Evolutionary conservation across 2,888 invertebrate genomes (phyloP), one percentile per base, ranked within the genome.

Genomic region (Temnothorax rugatulus): DNA sequence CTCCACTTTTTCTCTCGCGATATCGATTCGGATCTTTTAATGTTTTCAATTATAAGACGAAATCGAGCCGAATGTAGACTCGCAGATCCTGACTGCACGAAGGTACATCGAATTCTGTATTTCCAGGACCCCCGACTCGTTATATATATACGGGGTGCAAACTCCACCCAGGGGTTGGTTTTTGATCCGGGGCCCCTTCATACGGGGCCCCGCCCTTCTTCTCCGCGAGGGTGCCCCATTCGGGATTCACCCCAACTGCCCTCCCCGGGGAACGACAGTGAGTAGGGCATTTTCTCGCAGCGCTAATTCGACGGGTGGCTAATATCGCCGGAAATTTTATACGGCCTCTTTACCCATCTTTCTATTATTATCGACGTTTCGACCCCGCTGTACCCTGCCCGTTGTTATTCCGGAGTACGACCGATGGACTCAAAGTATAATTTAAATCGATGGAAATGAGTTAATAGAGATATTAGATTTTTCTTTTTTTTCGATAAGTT

Each of bases 131-230:
- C 89, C 85, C 57, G 34, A 66, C 69, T 57, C 81, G 57, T 83
- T 59, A 66, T 34, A 89, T 93, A 93, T 93, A 93, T 93, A 93
- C 86, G 87, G 90, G 90, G 86, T 90, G 87, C 74, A 90, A 93
- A 94, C 94, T 94, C 94, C 94, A 94, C 94, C 94, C 93, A 93
- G 92, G 94, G 94, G 94, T 93, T 94, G 94, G 92, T 92, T 90
- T 89, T 84, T 87, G 83, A 86, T 86, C 88, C 92, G 92, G 92
- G 89, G 88, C 90, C 91, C 90, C 83, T 93, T 92, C 91, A 85
- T 91, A 73, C 84, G 64, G 92, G 91, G 93, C 92, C 93, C 94
- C 94, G 93, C 94, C 94, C 93, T 92, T 91, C 84, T 92, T 91
- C 83, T 57, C 68, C 50, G n/a, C 76, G 87, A 90, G 86, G 90